Percentiles rank a stretch among this genome's conserved stretches.
These are phyloP conservation scores for Pithys albifrons DNA, from an alignment of 2,113 vertebrate genomes.

Conservation along the genomic window DNA sequence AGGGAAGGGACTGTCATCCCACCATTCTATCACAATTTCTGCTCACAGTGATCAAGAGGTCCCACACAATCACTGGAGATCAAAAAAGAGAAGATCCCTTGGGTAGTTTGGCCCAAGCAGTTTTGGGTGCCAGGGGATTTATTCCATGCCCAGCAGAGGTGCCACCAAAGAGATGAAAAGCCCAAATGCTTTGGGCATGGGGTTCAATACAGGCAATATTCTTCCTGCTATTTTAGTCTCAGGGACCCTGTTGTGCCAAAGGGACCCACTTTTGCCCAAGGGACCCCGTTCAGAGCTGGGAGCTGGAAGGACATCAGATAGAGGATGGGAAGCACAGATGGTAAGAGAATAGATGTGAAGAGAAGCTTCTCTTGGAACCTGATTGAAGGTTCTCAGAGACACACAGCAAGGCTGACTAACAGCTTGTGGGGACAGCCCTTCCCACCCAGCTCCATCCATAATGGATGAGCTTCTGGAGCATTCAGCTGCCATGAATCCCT, in stretches of 20 bases:
- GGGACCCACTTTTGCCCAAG: background rate
- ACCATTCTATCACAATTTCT: background rate
- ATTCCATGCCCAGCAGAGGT: background rate
- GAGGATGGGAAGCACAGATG: background rate
- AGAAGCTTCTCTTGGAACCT: background rate
- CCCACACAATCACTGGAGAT: background rate
- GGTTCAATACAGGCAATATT: background rate
- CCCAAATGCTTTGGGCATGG: background rate
- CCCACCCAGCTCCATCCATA: background rate
- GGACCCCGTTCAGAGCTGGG: accelerated
- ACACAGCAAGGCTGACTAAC: background rate
- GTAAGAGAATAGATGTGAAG: accelerated
- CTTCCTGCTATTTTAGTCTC: background rate
- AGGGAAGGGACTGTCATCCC: background rate
- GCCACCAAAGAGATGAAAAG: background rate
- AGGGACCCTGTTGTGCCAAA: background rate
- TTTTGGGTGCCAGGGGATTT: background rate
- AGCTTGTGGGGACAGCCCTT: background rate
- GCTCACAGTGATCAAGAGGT: background rate
- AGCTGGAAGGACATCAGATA: background rate
- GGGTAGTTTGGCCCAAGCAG: accelerated
- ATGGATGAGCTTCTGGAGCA: background rate
- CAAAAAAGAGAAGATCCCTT: background rate
- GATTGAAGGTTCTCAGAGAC: background rate
- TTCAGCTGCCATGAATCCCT: background rate